phyloP scores from a whole-genome alignment of 1,140 invertebrate genomes.

The Paramacrobiotus metropolitanus region DNA sequence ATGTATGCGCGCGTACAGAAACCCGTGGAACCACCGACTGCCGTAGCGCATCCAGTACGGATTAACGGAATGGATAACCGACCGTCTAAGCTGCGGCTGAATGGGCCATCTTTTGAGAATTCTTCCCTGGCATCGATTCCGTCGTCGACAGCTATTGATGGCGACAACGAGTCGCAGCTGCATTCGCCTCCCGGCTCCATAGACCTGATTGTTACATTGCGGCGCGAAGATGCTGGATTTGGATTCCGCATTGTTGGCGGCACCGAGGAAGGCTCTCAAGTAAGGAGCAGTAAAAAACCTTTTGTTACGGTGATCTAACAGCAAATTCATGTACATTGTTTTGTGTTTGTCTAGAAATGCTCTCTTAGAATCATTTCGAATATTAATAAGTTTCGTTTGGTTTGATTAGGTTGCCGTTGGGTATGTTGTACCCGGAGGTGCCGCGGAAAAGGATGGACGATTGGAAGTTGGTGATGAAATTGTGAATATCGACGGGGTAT shows the following conservation, averaged over 20 bases:
- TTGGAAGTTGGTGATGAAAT: constrained; percentile 69
- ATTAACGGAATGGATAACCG: not conserved
- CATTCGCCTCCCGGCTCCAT: constrained; percentile 30
- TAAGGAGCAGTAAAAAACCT: too few relatives aligned
- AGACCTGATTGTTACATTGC: constrained; percentile 49
- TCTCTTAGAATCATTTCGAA: constrained; percentile 10
- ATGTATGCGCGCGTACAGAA: too few relatives aligned
- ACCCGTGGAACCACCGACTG: too few relatives aligned
- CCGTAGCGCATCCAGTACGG: too few relatives aligned
- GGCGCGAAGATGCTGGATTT: constrained; percentile 62
- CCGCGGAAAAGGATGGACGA: constrained; percentile 62
- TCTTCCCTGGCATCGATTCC: not conserved
- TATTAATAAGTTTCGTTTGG: constrained; percentile 6
- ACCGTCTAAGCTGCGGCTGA: not conserved
- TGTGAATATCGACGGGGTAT: constrained; percentile 54
- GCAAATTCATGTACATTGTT: too few relatives aligned
- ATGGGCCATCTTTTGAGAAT: not conserved
- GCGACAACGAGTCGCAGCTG: constrained; percentile 5
- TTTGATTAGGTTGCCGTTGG: constrained; percentile 65
- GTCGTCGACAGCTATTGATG: not conserved
- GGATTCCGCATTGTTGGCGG: constrained; percentile 97
- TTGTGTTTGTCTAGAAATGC: constrained; percentile 7
- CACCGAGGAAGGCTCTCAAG: constrained; percentile 84
- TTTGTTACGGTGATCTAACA: too few relatives aligned
- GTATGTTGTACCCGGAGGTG: constrained; percentile 72